Evolutionary conservation across 1,140 invertebrate species (phyloP).

Genomic region (Cydia splendana): DNA sequence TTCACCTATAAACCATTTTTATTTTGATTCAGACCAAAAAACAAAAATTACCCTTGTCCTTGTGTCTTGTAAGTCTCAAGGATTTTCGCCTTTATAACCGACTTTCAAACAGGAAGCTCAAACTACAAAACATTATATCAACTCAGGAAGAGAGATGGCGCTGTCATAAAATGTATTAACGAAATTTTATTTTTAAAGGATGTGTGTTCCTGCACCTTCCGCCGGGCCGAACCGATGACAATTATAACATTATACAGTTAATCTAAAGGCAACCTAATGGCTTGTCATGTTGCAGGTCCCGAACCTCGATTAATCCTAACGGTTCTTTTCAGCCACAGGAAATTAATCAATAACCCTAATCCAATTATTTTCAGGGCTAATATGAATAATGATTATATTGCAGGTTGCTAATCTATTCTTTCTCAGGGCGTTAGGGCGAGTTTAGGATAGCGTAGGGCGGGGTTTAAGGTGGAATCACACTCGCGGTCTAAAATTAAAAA

Average conservation of each 20-base stretch:
- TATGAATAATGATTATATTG: conserved; percentile 58
- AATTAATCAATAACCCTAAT: conserved; percentile 54
- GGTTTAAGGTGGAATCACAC: conserved; percentile 9
- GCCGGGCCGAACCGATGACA: too few relatives aligned
- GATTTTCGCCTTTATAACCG: too few relatives aligned
- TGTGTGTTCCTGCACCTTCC: conserved; percentile 13
- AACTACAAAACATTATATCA: neutral
- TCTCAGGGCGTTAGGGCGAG: conserved; percentile 61
- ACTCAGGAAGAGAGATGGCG: neutral
- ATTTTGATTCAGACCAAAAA: too few relatives aligned
- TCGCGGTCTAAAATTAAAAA: neutral
- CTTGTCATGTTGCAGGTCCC: conserved; percentile 66
- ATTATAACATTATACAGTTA: too few relatives aligned
- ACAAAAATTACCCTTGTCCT: too few relatives aligned
- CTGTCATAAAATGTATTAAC: neutral
- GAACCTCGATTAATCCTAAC: conserved; percentile 49
- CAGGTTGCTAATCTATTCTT: conserved; percentile 60
- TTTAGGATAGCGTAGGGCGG: neutral
- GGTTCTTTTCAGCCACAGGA: conserved; percentile 63
- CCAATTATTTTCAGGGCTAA: conserved; percentile 75
- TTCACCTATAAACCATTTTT: too few relatives aligned
- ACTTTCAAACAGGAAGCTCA: too few relatives aligned
- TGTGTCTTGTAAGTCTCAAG: too few relatives aligned
- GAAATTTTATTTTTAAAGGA: conserved; percentile 8
- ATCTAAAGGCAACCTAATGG: conserved; percentile 37